phyloP scores from a whole-genome alignment of 2,113 vertebrate genomes.

The Cryptotis parvus region DNA sequence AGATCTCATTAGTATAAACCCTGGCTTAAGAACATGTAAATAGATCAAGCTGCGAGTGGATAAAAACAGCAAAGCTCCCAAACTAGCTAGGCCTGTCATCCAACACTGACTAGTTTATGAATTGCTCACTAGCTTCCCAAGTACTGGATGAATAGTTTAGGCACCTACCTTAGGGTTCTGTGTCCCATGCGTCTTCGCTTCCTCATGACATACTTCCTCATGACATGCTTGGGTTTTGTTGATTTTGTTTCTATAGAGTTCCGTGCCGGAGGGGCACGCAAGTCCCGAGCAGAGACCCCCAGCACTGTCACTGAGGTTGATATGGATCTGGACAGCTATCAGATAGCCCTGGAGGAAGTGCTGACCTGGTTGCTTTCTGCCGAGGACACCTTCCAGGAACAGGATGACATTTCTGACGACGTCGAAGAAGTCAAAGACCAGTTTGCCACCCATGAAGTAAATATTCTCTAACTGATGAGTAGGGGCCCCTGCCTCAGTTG shows the following conservation, averaged over 20 bases:
- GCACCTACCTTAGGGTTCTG: not conserved
- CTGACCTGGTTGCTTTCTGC: conserved; percentile 97
- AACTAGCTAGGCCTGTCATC: too few relatives aligned
- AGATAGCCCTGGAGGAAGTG: conserved; percentile 96
- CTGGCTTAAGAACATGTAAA: too few relatives aligned
- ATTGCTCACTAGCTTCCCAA: not conserved
- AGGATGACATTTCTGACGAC: conserved; percentile 95
- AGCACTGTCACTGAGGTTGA: conserved; percentile 89
- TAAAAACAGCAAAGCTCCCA: too few relatives aligned
- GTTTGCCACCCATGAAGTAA: conserved; percentile 97
- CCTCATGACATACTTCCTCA: not conserved
- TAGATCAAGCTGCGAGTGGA: too few relatives aligned
- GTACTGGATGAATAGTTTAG: not conserved
- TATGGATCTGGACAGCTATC: conserved; percentile 93
- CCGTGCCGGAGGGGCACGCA: conserved; percentile 80
- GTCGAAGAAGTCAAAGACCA: conserved; percentile 99
- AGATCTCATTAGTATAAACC: too few relatives aligned
- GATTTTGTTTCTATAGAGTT: conserved; percentile 75
- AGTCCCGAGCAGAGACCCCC: conserved; percentile 88
- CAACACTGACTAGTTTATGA: too few relatives aligned
- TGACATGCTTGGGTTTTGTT: not conserved
- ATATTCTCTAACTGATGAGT: not conserved
- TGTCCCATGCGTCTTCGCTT: not conserved
- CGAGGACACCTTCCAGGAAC: conserved; percentile 94
- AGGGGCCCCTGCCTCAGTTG: not conserved